Conservation (phyloP, 2,797 vertebrate genomes). For the Nasua narica region DNA sequence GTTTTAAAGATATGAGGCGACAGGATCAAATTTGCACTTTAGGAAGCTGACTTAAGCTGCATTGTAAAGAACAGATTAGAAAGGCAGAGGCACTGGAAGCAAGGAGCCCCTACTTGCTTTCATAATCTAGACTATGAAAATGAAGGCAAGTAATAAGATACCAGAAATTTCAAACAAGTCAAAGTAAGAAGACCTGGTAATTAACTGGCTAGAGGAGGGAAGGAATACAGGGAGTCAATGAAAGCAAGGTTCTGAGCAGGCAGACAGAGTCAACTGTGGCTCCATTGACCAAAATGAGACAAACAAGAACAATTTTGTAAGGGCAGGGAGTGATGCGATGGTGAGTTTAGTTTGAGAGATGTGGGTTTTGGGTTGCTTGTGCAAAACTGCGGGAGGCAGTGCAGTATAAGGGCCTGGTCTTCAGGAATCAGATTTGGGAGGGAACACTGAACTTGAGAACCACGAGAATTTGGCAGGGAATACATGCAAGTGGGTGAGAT, state of each 20-base stretch:
- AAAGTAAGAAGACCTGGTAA: not conserved
- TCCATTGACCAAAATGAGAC: not conserved
- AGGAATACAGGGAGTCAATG: not conserved
- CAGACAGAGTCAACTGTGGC: not conserved
- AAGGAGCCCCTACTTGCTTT: not conserved
- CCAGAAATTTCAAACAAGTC: not conserved
- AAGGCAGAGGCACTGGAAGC: not conserved
- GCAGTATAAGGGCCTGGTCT: not conserved
- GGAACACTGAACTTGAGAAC: not conserved
- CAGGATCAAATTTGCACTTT: not conserved
- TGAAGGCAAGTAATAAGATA: not conserved
- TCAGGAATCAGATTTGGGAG: not conserved
- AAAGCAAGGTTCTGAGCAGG: not conserved
- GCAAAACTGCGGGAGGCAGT: not conserved
- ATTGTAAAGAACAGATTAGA: not conserved
- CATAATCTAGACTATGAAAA: not conserved
- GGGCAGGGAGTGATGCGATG: not conserved
- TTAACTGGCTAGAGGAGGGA: not conserved
- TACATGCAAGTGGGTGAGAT: not conserved
- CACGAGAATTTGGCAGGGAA: not conserved
- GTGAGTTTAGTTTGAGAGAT: not conserved
- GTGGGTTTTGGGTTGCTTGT: not conserved
- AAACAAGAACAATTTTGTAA: not conserved
- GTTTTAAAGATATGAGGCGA: not conserved
- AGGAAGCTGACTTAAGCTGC: not conserved